Base-by-base conservation (phyloP, 2,113 vertebrate species). In the Xyrauchen texanus region DNA sequence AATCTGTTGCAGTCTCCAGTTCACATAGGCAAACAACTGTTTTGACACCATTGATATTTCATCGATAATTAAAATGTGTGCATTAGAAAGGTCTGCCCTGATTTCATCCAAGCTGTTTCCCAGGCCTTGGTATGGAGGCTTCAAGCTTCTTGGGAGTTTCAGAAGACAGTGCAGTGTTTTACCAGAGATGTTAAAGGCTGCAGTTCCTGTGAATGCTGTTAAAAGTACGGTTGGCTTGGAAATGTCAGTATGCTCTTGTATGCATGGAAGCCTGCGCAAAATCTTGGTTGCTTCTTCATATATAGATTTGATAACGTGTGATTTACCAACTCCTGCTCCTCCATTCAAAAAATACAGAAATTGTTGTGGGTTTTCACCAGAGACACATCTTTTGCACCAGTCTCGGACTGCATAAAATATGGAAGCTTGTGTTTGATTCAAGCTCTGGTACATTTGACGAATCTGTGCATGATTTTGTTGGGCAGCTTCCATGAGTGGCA, bases 11-110 rank as follows among this genome's bases (percentile, higher is more conserved):
- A 34, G 21, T 34, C 21, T 53, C 65, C 55, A 67, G 47, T 84
- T 71, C 13, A 80, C 70, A 76, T 85, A 85, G 1, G 81, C 81
- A 83, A 85, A 82, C 0, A 85, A 57, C 0, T 62, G 46, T 52
- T 84, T 84, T 11, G 84, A 87, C 6, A 88, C 60, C 81, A 85
- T 84, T 4, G 77, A 82, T 4, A 84, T 47, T 55, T 83, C 72
- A 60, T 86, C 77, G 15, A 83, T 84, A 2, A 86, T 47, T 7
- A 83, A 16, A 3, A 86, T 70, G 51, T 85, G 66, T 21, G 63
- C 74, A 74, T 82, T 81, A 42, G 72, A 66, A 46, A 86, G 52
- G 8, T 65, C 45, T 45, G 21, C 55, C 42, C 77, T 72, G 5
- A 77, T 65, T 45, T 83, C 58, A 81, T 75, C 66, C n/a, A 78